A percentile compares a stretch with the other conserved stretches of the same genome.
Evolutionary conservation across 1,140 invertebrate genomes (phyloP).

Genomic region (Leucophenga varia): DNA sequence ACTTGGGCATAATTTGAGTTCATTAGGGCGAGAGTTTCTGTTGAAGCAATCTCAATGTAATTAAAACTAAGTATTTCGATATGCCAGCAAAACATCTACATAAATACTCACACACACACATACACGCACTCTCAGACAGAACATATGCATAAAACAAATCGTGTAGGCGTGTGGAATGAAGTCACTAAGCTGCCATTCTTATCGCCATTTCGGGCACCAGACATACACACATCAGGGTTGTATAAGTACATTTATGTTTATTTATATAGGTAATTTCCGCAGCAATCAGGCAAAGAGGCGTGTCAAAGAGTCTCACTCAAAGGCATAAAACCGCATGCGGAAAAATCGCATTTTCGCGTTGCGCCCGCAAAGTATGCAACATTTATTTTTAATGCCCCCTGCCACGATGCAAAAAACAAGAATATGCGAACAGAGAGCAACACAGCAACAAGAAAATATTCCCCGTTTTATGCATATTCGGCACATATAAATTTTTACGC

Average conservation of each 20-base stretch:
- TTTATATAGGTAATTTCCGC: constrained; percentile 19
- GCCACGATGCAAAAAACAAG: constrained; percentile 6
- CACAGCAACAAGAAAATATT: constrained; percentile 10
- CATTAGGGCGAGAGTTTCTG: no score
- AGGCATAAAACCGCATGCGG: constrained; percentile 22
- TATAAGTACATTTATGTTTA: constrained; percentile 7
- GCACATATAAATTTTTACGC: constrained; percentile 41
- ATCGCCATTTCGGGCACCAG: no score
- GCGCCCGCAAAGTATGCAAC: constrained; percentile 41
- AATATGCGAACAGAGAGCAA: constrained; percentile 4
- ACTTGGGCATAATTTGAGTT: no score
- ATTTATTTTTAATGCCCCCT: constrained; percentile 42
- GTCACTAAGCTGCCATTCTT: no score
- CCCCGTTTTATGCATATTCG: constrained; percentile 23
- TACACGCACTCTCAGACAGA: no score
- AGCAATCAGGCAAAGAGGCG: constrained; percentile 25
- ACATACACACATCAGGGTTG: constrained; percentile 6
- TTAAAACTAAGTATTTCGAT: no score
- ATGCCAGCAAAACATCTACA: no score
- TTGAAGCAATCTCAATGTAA: no score
- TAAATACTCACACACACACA: no score
- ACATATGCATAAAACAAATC: no score
- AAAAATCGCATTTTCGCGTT: constrained; percentile 22
- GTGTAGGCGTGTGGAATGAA: no score
- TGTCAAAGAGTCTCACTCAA: constrained; percentile 7